Evolutionary conservation across 2,797 vertebrate species (phyloP), one percentile per base, ranked within the genome.

Genomic region (Ficedula albicollis): DNA sequence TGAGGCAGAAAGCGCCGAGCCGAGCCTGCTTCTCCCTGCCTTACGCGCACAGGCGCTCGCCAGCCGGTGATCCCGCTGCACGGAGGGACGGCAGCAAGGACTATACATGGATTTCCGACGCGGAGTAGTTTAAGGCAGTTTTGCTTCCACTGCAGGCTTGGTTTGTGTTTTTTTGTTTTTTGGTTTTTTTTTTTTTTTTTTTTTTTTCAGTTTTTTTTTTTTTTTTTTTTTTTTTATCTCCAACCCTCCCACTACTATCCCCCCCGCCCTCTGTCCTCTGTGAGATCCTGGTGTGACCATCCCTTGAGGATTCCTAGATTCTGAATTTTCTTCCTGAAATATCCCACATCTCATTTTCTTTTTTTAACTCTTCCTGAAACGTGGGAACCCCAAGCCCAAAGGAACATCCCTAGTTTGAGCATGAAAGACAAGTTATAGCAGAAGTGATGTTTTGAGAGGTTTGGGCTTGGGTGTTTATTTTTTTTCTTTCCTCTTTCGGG

Each of bases 101-200:
- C 90, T 90, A 44, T 44, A 68, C 38, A 36, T 79, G 88, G 88
- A 82, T 96, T 92, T 93, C 84, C 39, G 25, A 77, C 4, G 3
- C 67, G 8, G 62, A 84, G 84, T 82, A 78, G 73, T 87, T 95
- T 87, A 52, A 84, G 55, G 78, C 83, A 85, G 89, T 84, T 96
- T 88, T 89, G 26, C 46, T 93, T 91, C 84, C 41, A 84, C 30
- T 69, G 43, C 68, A 38, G 56, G 56, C 85, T 91, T 5, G 3
- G 59, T 58, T 77, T n/a, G n/a, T n/a, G 52, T 2, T 25, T 43
- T 48, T 52, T 67, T 55, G 56, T 49, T 2, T 48, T 55, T 56
- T 66, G n/a, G 52, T 2, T 25, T 43, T 48, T 52, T 67, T 55
- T 56, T 49, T 2, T 48, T 55, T 56, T 66, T 2, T 23, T 43